Evolutionary conservation across 2,888 invertebrate species (phyloP).

Genomic region (Megamerina dolium): DNA sequence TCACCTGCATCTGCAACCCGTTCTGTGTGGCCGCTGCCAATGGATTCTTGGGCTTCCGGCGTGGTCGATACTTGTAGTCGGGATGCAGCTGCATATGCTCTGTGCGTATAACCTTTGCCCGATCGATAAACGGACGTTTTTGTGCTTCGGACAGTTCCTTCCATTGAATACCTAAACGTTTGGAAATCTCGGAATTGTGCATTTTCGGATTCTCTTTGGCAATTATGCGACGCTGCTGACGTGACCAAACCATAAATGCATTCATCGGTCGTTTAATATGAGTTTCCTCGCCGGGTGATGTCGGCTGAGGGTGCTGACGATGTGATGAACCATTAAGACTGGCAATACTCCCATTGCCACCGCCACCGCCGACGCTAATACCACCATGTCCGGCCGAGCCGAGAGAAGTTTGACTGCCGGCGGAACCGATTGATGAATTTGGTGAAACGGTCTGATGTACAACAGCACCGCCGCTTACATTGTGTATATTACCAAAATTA

Average conservation of each 20-base stretch:
- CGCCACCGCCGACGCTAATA: conserved; percentile 12
- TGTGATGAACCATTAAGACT: no score
- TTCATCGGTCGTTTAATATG: conserved; percentile 97
- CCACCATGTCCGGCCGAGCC: conserved; percentile 22
- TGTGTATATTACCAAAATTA: conserved; percentile 12
- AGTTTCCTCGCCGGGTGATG: conserved; percentile 54
- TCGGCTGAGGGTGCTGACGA: conserved; percentile 35
- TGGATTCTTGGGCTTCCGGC: conserved; percentile 75
- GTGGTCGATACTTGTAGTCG: conserved; percentile 83
- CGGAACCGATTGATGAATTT: conserved; percentile 42
- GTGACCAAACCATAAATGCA: conserved; percentile 95
- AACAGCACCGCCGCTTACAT: conserved; percentile 15
- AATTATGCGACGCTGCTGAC: conserved; percentile 85
- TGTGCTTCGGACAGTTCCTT: conserved; percentile 79
- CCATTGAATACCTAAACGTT: conserved; percentile 89
- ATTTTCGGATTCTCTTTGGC: conserved; percentile 91
- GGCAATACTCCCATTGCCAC: conserved; percentile 15
- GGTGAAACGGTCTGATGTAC: conserved; percentile 43
- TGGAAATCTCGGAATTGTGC: conserved; percentile 87
- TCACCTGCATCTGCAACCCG: conserved; percentile 38
- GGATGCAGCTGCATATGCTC: conserved; percentile 89
- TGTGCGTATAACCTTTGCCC: conserved; percentile 82
- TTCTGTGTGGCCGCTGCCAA: conserved; percentile 50
- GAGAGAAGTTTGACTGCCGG: conserved; percentile 26
- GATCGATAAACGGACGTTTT: conserved; percentile 91